Evolutionary conservation across 2,888 invertebrate species (phyloP).

Genomic region (Prosopocoilus inquinatus): DNA sequence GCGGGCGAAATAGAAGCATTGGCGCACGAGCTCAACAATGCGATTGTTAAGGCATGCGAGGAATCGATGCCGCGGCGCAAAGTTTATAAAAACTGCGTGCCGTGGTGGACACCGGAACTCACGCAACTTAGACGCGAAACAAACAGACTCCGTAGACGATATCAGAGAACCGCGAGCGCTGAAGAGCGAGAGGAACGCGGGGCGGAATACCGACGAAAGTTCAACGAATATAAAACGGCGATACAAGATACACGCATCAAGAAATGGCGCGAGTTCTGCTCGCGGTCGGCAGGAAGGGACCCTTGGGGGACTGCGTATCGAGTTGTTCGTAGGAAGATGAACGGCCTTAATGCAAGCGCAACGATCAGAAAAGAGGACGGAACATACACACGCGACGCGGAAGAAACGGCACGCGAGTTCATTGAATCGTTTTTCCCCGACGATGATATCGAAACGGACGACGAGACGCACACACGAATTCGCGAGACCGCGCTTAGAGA

Average conservation of each 20-base stretch:
- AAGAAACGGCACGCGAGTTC: too few relatives aligned
- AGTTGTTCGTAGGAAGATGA: conserved; percentile 1
- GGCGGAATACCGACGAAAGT: not conserved
- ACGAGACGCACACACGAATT: not conserved
- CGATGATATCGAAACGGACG: too few relatives aligned
- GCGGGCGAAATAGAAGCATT: not conserved
- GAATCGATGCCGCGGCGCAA: conserved; percentile 9
- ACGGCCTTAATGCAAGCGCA: not conserved
- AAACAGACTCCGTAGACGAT: conserved; percentile 1
- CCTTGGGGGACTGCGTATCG: conserved; percentile 21
- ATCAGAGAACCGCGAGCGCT: not conserved
- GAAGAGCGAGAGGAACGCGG: not conserved
- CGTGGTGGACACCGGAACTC: conserved; percentile 21
- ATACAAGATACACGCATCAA: not conserved
- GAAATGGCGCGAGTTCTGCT: conserved; percentile 17
- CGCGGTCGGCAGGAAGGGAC: conserved; percentile 5
- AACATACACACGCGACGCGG: too few relatives aligned
- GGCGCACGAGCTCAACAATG: not conserved
- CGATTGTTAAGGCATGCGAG: conserved; percentile 6
- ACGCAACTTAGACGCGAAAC: conserved; percentile 1
- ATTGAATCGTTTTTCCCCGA: too few relatives aligned
- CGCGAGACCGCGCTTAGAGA: not conserved
- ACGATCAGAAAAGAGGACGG: not conserved
- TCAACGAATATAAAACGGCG: conserved; percentile 5
- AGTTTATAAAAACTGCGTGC: conserved; percentile 8